Percentiles rank a stretch among this genome's conserved stretches.
Conservation (phyloP, 1,140 invertebrate genomes). For the Euglossa dilemma region DNA sequence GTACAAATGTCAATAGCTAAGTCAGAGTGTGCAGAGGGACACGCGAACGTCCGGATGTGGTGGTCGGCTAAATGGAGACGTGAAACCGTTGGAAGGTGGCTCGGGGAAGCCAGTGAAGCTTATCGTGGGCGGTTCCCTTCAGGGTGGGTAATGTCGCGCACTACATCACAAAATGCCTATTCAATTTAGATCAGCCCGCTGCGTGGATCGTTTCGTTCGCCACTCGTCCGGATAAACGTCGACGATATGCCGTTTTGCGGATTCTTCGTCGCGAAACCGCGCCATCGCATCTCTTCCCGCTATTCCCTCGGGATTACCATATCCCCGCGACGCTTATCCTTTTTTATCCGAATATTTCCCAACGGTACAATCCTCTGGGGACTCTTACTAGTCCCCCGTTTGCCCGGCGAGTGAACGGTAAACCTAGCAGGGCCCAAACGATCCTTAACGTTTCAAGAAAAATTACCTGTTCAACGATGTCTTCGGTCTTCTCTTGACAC, state of each 20-base stretch:
- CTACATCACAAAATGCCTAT: constrained; percentile 58
- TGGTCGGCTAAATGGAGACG: constrained; percentile 48
- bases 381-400: too few relatives aligned
- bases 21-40: constrained; percentile 2
- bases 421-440: too few relatives aligned
- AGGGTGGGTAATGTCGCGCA: constrained; percentile 28
- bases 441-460: too few relatives aligned
- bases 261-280: background rate
- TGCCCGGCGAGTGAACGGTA: background rate
- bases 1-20: constrained; percentile 23
- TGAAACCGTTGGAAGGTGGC: constrained; percentile 32
- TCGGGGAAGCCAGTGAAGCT: constrained; percentile 5
- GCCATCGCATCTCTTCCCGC: background rate
- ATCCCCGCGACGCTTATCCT: background rate
- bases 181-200: constrained; percentile 64
- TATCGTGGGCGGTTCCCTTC: constrained; percentile 62
- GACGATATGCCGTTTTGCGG: constrained; percentile 13
- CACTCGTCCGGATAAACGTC: constrained; percentile 40
- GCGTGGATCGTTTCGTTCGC: constrained; percentile 20
- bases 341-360: background rate
- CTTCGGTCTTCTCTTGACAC: too few relatives aligned
- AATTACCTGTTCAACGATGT: too few relatives aligned
- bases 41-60: constrained; percentile 19
- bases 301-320: constrained; percentile 4
- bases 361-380: too few relatives aligned